Base-by-base conservation (phyloP, 1,140 invertebrate genomes). In the Zeugodacus cucurbitae region DNA sequence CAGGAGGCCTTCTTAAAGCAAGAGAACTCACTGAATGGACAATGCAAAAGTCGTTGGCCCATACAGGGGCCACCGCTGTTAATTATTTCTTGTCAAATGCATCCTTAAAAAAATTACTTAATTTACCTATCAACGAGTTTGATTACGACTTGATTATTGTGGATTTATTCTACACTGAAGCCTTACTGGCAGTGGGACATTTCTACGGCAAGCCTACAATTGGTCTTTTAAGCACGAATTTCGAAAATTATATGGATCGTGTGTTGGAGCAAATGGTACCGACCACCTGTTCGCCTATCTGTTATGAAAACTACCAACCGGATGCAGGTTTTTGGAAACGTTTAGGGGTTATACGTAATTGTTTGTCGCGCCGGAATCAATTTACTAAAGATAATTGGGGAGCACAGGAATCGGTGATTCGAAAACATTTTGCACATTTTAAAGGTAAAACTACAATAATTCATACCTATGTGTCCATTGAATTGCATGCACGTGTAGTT, bases 141-240 rank as follows among this genome's bases (percentile, higher is more conserved):
- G 92, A 93, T 37, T 95, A 92, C 87, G 94, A 95, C 90, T 87
- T 94, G 1, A 93, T 95, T 2, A 91, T 95, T 34, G 87, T 93
- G 6, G 94, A 94, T 64, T 89, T 92, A 37, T 94, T 94, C 59
- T 91, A 93, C 59, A 94, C 93, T 32, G 94, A 94, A 59, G 93
- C 93, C 6, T 85, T 94, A n/a, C 87, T 92, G 22, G 93, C 93
- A 14, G 86, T 95, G 44, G 91, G 93, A 5, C 88, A 94, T 37
- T 89, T 91, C 54, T 93, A 93, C 67, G 91, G 94, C 29, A 93
- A 91, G 29, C 94, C 94, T 17, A 89, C 93, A 3, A 90, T 95
- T 26, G 89, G 92, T 5, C 90, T 94, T 14, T 90, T 91, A 37
- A 93, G 92, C 26, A 89, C 90, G 1, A 91, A 91, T 82, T 91